Conservation (phyloP, 2,113 vertebrate genomes). For the Eublepharis macularius region DNA sequence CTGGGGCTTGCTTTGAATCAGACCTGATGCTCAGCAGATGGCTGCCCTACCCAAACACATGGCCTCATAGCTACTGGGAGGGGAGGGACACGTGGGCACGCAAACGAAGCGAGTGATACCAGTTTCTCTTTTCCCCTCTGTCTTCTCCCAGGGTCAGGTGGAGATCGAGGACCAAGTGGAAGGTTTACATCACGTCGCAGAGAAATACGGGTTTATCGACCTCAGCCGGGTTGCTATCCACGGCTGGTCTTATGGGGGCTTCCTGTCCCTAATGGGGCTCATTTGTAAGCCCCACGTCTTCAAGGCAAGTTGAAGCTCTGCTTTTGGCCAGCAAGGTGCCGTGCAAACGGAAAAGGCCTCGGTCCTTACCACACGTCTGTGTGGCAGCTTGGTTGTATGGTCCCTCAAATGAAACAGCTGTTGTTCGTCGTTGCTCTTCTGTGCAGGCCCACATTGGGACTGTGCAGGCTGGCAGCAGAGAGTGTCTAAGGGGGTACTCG, state of each 20-base stretch:
- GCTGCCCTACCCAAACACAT: no score
- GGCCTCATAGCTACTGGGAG: no score
- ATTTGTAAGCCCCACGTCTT: conserved; percentile 93
- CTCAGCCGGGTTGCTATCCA: conserved; percentile 94
- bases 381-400: no score
- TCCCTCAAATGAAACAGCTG: no score
- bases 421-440: no score
- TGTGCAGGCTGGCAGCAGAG: no score
- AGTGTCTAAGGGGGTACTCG: no score
- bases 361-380: no score
- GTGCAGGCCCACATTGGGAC: no score
- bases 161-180: conserved; percentile 98
- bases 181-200: conserved; percentile 91
- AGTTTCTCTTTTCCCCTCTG: background rate
- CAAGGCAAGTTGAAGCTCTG: conserved; percentile 79
- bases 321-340: rapidly evolving
- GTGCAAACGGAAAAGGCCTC: background rate
- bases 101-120: background rate
- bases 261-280: conserved; percentile 96
- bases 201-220: conserved; percentile 95
- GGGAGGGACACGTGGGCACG: background rate
- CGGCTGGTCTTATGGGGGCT: conserved; percentile 96
- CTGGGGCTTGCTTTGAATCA: no score
- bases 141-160: conserved; percentile 86
- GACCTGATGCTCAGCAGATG: no score